A percentile compares a stretch with the other conserved stretches of the same genome.
Evolutionary conservation across 1,140 invertebrate species (phyloP).

Genomic region (Drosophila sp.): DNA sequence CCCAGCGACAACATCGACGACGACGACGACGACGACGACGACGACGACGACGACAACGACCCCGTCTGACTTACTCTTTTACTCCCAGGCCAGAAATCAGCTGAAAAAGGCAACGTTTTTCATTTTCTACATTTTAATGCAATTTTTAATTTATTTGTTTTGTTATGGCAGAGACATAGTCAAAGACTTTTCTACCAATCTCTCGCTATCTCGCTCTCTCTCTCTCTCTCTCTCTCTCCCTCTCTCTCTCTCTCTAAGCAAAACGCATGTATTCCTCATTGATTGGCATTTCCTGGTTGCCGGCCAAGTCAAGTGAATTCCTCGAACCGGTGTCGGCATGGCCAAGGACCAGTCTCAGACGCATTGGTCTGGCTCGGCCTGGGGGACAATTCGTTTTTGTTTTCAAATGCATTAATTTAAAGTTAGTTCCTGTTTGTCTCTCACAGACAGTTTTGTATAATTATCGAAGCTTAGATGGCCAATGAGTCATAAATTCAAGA

Average conservation of each 20-base stretch:
- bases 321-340: conserved; percentile 51
- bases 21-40: conserved; percentile 7
- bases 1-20: conserved; percentile 39
- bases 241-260: conserved; percentile 32
- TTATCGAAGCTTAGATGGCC: conserved; percentile 39
- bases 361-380: not conserved
- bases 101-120: conserved; percentile 79
- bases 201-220: conserved; percentile 14
- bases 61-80: conserved; percentile 27
- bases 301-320: conserved; percentile 77
- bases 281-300: conserved; percentile 82
- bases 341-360: conserved; percentile 49
- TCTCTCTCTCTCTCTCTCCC: conserved; percentile 27
- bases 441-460: conserved; percentile 34
- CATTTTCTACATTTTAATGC: conserved; percentile 81
- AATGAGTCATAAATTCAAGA: conserved; percentile 44
- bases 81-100: conserved; percentile 59
- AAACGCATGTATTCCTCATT: conserved; percentile 77
- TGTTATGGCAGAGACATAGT: conserved; percentile 49
- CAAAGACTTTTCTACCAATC: conserved; percentile 17
- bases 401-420: conserved; percentile 20
- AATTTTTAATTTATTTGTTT: conserved; percentile 82
- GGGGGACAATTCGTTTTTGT: conserved; percentile 4
- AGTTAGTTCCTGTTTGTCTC: conserved; percentile 29
- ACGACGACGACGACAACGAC: conserved; percentile 1